Evolutionary conservation across 2,797 vertebrate species (phyloP).

Genomic region (Nannoperca obscura): DNA sequence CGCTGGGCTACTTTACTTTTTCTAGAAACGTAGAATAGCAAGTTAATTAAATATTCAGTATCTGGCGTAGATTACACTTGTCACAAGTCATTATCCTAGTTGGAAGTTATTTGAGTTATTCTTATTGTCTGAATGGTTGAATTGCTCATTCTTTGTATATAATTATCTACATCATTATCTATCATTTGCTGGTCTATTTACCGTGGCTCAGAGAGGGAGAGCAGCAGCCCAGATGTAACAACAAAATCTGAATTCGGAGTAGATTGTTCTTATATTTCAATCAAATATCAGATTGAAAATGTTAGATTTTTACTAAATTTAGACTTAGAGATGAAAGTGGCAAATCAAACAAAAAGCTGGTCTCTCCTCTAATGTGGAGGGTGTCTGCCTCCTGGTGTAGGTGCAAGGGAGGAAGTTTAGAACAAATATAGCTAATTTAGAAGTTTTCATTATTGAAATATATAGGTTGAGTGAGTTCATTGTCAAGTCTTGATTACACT

Average conservation of each 20-base stretch:
- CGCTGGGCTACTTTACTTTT: background rate
- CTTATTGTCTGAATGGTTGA: conserved; percentile 18
- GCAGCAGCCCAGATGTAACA: conserved; percentile 9
- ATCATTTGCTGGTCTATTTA: conserved; percentile 25
- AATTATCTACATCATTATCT: conserved; percentile 43
- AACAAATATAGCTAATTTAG: background rate
- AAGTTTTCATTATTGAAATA: conserved; percentile 11
- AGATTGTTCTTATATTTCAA: conserved; percentile 1
- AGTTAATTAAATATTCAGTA: conserved; percentile 20
- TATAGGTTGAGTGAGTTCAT: background rate
- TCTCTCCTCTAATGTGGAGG: background rate
- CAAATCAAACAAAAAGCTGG: conserved; percentile 2
- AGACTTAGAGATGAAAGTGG: background rate
- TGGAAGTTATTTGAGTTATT: conserved; percentile 18
- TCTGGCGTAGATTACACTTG: conserved; percentile 3
- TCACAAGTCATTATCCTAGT: conserved; percentile 22
- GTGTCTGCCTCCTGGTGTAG: background rate
- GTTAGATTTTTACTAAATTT: background rate
- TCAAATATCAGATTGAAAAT: conserved; percentile 4
- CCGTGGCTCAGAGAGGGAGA: conserved; percentile 2
- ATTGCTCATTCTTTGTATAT: conserved; percentile 14
- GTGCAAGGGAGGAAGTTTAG: background rate
- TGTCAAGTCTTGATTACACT: conserved; percentile 18
- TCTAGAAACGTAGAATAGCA: conserved; percentile 12
- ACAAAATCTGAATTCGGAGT: conserved; percentile 17